Percentiles rank a stretch among this genome's conserved stretches.
Evolutionary conservation across 2,113 vertebrate genomes (phyloP).

Genomic region (Erythrolamprus reginae): DNA sequence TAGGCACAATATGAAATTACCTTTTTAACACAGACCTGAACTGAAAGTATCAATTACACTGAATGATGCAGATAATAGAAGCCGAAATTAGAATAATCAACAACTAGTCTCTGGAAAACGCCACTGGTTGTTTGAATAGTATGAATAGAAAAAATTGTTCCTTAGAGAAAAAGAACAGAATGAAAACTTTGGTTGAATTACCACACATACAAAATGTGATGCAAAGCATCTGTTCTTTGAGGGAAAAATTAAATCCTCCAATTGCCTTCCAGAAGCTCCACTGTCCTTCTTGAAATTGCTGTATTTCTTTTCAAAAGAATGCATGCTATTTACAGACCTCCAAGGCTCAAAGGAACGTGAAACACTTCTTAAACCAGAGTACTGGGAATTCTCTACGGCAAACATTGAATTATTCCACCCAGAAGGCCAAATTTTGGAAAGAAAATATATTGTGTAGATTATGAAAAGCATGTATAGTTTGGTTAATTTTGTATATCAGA

Average conservation of each 20-base stretch:
- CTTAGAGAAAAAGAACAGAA: conserved; percentile 1
- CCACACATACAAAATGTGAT: conserved; percentile 21
- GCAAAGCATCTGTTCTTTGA: conserved; percentile 1
- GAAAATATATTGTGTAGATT: not conserved
- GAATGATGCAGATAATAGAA: not conserved
- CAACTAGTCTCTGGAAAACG: not conserved
- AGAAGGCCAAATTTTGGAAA: not conserved
- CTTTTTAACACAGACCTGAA: conserved; percentile 1
- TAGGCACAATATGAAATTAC: conserved; percentile 25
- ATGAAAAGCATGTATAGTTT: not conserved
- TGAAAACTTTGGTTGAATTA: conserved; percentile 26
- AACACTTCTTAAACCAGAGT: not conserved
- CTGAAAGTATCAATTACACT: conserved; percentile 12
- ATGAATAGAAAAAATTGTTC: not conserved
- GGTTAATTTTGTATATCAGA: not conserved
- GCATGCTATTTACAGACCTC: not conserved
- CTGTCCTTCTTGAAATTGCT: conserved; percentile 3
- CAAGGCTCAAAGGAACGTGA: not conserved
- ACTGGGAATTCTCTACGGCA: not conserved
- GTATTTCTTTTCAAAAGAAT: not conserved
- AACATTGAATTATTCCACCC: not conserved
- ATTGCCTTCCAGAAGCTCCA: conserved; percentile 8
- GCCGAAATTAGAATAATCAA: conserved; percentile 18
- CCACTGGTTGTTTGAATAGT: not conserved
- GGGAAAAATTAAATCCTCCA: conserved; percentile 1